Evolutionary conservation across 2,888 invertebrate genomes (phyloP).

Genomic region (Belgica antarctica): DNA sequence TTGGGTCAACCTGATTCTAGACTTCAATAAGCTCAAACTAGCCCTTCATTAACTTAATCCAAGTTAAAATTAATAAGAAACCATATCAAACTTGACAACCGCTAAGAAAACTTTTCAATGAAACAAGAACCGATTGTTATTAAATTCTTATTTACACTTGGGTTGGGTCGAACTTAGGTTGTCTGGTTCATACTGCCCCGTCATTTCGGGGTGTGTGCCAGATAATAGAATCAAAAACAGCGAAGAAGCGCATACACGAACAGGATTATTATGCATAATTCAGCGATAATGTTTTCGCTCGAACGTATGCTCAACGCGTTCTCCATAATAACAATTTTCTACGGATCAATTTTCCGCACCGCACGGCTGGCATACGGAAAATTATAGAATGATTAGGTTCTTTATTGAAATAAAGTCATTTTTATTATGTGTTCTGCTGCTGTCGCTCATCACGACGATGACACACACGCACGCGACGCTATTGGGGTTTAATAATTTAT

Average conservation of each 20-base stretch:
- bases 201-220: slow-evolving; percentile 12
- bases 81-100: too few species aligned
- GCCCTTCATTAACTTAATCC: too few species aligned
- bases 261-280: neutral
- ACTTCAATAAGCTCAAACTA: too few species aligned
- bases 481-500: slow-evolving; percentile 43
- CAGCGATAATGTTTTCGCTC: slow-evolving; percentile 1
- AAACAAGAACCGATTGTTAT: too few species aligned
- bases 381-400: slow-evolving; percentile 39
- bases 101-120: too few species aligned
- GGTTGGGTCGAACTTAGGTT: too few species aligned
- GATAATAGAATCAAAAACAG: neutral
- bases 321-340: slow-evolving; percentile 22
- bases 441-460: slow-evolving; percentile 23
- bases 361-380: slow-evolving; percentile 10
- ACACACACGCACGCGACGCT: slow-evolving; percentile 41
- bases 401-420: slow-evolving; percentile 38
- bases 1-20: too few species aligned
- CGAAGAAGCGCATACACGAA: slow-evolving; percentile 10
- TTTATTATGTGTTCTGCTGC: slow-evolving; percentile 22
- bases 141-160: too few species aligned
- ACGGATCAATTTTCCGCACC: slow-evolving; percentile 26
- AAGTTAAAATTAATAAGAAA: too few species aligned
- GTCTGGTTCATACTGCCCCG: too few species aligned
- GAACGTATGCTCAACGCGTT: slow-evolving; percentile 15